Conservation (phyloP, 2,113 vertebrate species). For the Otus sunia region DNA sequence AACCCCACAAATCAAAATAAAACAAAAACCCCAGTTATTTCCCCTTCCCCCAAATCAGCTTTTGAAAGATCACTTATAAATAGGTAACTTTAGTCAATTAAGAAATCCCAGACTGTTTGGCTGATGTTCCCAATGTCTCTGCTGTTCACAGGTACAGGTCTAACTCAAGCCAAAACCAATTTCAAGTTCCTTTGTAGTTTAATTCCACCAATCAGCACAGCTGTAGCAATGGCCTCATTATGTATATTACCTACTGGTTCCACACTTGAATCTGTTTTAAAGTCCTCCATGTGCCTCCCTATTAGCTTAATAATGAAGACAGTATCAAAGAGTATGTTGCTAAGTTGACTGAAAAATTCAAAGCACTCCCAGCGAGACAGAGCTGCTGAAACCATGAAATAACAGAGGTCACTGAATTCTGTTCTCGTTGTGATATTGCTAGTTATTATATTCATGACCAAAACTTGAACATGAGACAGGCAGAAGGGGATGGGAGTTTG, state of each 20-base stretch:
- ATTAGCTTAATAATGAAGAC: slow-evolving; percentile 55
- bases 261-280: slow-evolving; percentile 54
- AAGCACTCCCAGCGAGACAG: neutral
- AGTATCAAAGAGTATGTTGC: slow-evolving; percentile 32
- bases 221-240: slow-evolving; percentile 44
- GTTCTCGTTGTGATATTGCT: neutral
- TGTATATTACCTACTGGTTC: slow-evolving; percentile 44
- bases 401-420: neutral
- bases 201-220: neutral
- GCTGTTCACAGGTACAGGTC: neutral
- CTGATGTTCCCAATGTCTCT: neutral
- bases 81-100: neutral
- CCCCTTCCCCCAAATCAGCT: neutral
- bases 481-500: neutral
- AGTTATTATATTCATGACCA: neutral
- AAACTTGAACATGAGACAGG: neutral
- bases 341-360: slow-evolving; percentile 53
- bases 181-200: neutral
- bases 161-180: neutral
- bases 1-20: too few species aligned
- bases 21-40: neutral
- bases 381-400: slow-evolving; percentile 6
- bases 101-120: neutral
- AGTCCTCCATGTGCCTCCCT: slow-evolving; percentile 10
- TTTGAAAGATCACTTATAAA: neutral